Evolutionary conservation across 2,797 vertebrate species (phyloP), one percentile per base, ranked within the genome.

Genomic region (Clangula hyemalis): DNA sequence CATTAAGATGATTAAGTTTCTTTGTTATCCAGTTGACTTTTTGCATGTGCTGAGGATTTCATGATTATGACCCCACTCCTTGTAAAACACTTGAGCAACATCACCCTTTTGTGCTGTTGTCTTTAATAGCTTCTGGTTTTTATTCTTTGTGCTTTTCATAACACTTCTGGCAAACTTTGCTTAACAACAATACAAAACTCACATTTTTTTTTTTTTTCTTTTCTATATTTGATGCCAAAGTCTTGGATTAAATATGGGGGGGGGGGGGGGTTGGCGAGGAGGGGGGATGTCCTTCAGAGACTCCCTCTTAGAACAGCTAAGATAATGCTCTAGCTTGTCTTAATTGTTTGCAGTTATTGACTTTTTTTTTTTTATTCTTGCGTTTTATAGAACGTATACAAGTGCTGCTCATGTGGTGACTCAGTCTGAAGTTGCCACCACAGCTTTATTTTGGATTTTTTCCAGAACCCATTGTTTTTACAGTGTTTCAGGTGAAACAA

Each of bases 1-100:
- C 97, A 98, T 98, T 98, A 97, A 97, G 97, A 98, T 98, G 98
- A 98, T 97, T 97, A 97, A 98, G 97, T 97, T 96, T 97, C 97
- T 98, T 98, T 98, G 97, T 97, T 98, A 98, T 93, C 97, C 97
- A 96, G 97, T 97, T 98, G 98, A 97, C 97, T 98, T 96, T 96
- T 97, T 97, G 97, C 96, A 84, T 96, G 96, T 96, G 97, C 95
- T 76, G 94, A 97, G 96, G 94, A 96, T 98, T 98, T 98, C 97
- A 97, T 28, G 95, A 96, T 97, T 98, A 96, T 96, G 98, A 98
- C 97, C 97, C 86, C 85, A 39, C 95, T 97, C 97, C 97, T 97
- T 98, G 97, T 97, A 97, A 98, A 98, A 96, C 96, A 97, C 95
- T 97, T 94, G 88, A 96, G 97, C 96, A 92, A 91, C 97, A 97